These are phyloP conservation scores for Magallana nippona DNA, from an alignment of 2,888 invertebrate genomes.

Conservation along the genomic window DNA sequence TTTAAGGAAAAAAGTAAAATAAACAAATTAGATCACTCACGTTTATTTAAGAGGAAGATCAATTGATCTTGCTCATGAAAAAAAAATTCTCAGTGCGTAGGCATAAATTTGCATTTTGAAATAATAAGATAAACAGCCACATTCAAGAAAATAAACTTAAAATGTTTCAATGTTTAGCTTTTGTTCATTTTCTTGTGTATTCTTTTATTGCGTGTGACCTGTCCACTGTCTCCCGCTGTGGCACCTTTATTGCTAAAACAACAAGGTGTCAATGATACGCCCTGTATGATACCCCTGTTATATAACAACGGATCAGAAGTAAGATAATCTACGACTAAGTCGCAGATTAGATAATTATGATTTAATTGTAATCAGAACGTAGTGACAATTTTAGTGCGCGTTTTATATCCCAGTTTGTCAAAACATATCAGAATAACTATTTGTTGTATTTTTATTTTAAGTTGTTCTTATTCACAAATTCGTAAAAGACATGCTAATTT, in stretches of 20 bases:
- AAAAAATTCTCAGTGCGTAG: neutral
- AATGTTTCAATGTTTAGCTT: neutral
- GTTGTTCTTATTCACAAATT: too few species aligned
- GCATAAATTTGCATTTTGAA: neutral
- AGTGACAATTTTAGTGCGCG: constrained; percentile 2
- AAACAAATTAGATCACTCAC: constrained; percentile 8
- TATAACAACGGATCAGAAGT: neutral
- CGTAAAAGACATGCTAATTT: too few species aligned
- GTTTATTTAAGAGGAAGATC: neutral
- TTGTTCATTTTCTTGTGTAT: neutral
- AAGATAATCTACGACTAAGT: neutral
- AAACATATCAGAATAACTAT: too few species aligned
- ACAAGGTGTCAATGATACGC: constrained; percentile 14
- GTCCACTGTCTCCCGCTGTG: constrained; percentile 12
- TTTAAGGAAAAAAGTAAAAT: neutral
- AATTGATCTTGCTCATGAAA: neutral
- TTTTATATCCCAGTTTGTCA: neutral
- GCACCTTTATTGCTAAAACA: constrained; percentile 31
- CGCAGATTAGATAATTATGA: neutral
- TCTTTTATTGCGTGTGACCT: neutral
- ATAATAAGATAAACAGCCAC: neutral
- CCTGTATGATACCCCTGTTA: constrained; percentile 4
- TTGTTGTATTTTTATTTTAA: too few species aligned
- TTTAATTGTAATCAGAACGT: neutral
- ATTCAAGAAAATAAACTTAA: neutral